Evolutionary conservation across 2,113 vertebrate genomes (phyloP).

Genomic region (Chlorocebus sabaeus): DNA sequence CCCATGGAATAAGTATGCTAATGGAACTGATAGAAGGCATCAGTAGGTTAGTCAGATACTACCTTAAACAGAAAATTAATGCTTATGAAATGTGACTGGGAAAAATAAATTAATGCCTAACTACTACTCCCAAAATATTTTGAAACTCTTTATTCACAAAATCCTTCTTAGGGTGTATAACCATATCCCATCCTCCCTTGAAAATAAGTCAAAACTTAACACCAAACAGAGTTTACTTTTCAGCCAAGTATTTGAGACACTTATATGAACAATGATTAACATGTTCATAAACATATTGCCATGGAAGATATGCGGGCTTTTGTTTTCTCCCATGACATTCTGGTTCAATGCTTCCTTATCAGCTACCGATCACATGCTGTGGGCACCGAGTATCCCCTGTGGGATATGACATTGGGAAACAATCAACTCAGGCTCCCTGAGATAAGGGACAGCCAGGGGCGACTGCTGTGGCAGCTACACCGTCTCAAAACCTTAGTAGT

Average conservation of each 20-base stretch:
- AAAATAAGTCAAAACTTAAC: conserved; percentile 26
- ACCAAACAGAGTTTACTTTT: neutral
- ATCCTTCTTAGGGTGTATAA: neutral
- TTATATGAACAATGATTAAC: neutral
- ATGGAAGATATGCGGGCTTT: conserved; percentile 60
- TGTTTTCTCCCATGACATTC: conserved; percentile 24
- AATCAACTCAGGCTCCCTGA: neutral
- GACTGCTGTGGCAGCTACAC: neutral
- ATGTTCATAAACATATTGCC: conserved; percentile 53
- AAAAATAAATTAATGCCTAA: neutral
- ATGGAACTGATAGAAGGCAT: neutral
- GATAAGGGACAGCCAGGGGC: neutral
- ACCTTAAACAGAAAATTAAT: neutral
- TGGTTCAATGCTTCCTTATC: conserved; percentile 66
- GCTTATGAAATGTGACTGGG: neutral
- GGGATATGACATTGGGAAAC: neutral
- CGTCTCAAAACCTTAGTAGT: rapidly evolving
- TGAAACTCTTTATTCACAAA: conserved; percentile 35
- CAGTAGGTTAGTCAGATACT: neutral
- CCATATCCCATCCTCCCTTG: neutral
- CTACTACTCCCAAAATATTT: neutral
- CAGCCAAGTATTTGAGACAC: conserved; percentile 1
- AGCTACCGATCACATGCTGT: neutral
- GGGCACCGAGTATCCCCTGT: neutral
- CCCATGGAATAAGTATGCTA: neutral